These are phyloP conservation scores for Aulostomus chinensis DNA, from an alignment of 2,797 vertebrate genomes.

Conservation along the genomic window DNA sequence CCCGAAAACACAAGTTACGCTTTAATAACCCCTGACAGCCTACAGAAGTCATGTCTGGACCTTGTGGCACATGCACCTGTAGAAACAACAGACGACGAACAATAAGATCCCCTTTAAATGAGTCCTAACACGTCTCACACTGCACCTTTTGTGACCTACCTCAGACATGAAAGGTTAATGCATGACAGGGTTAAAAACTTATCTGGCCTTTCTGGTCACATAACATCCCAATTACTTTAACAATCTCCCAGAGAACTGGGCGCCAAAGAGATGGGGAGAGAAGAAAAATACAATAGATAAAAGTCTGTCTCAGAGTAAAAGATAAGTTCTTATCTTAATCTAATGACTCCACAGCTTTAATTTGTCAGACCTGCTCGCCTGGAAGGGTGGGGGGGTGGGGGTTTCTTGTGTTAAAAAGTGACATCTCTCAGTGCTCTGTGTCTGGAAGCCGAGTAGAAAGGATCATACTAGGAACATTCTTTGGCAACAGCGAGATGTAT, in stretches of 20 bases:
- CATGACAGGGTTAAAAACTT: constrained; percentile 80
- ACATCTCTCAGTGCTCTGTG: constrained; percentile 90
- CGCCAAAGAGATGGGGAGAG: constrained; percentile 24
- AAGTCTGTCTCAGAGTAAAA: constrained; percentile 92
- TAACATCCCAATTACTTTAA: constrained; percentile 92
- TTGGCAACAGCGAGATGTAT: constrained; percentile 83
- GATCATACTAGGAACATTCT: constrained; percentile 85
- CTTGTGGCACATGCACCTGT: constrained; percentile 66
- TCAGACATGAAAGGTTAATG: constrained; percentile 69
- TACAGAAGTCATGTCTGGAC: constrained; percentile 56
- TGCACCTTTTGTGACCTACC: constrained; percentile 66
- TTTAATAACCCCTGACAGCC: constrained; percentile 70
- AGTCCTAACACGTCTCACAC: constrained; percentile 69
- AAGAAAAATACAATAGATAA: constrained; percentile 91
- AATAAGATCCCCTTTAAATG: constrained; percentile 66
- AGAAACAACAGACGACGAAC: constrained; percentile 39
- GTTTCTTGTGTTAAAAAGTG: constrained; percentile 87
- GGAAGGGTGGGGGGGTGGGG: constrained; percentile 36
- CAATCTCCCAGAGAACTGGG: constrained; percentile 75
- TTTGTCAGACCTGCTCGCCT: constrained; percentile 92
- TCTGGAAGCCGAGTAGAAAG: constrained; percentile 80
- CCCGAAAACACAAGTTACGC: constrained; percentile 50
- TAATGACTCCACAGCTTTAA: constrained; percentile 96
- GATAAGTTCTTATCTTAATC: constrained; percentile 99
- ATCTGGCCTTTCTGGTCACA: constrained; percentile 74